Percentiles rank a stretch among this genome's conserved stretches.
Evolutionary conservation across 2,888 invertebrate species (phyloP).

Genomic region (Hesperia comma): DNA sequence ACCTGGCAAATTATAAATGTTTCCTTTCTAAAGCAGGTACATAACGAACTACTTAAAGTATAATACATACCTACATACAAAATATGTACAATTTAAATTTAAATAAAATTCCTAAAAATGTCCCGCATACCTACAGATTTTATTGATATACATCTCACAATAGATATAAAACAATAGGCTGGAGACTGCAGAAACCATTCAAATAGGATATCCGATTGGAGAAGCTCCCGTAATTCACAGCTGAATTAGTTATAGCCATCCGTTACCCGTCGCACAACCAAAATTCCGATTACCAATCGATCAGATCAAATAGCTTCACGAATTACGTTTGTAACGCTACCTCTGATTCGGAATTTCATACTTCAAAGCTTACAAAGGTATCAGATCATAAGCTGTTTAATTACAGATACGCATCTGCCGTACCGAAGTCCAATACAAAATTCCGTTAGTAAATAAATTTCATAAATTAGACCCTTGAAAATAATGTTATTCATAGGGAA

Average conservation of each 20-base stretch:
- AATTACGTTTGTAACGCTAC: constrained; percentile 6
- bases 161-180: not conserved
- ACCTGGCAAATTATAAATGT: too few species aligned
- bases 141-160: too few species aligned
- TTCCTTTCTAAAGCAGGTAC: too few species aligned
- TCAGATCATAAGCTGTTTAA: not conserved
- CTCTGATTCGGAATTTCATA: not conserved
- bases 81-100: too few species aligned
- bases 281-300: constrained; percentile 2
- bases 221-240: constrained; percentile 15
- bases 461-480: too few species aligned
- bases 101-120: too few species aligned
- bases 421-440: too few species aligned
- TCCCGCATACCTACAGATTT: too few species aligned
- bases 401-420: not conserved
- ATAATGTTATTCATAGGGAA: constrained; percentile 4
- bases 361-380: not conserved
- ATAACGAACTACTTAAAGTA: too few species aligned
- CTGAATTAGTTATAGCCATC: constrained; percentile 19
- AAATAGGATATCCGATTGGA: not conserved
- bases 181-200: not conserved
- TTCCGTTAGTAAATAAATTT: too few species aligned
- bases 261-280: constrained; percentile 5
- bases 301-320: constrained; percentile 16
- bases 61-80: too few species aligned